phyloP scores from a whole-genome alignment of 2,888 invertebrate species.

The Andrena flavipes region DNA sequence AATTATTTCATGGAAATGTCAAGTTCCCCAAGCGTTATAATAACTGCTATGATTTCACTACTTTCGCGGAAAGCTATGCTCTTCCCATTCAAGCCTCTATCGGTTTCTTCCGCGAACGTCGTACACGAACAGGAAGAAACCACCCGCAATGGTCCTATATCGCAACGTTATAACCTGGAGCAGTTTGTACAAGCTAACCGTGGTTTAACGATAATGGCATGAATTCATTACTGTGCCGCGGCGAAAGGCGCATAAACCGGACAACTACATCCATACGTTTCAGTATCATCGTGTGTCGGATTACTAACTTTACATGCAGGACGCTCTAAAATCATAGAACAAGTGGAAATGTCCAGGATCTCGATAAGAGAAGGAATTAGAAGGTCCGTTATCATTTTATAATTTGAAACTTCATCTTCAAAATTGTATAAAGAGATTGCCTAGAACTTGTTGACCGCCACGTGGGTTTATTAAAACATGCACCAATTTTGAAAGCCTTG shows the following conservation, averaged over 20 bases:
- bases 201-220: constrained; percentile 46
- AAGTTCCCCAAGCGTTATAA: too few relatives aligned
- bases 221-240: constrained; percentile 46
- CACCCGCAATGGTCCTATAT: constrained; percentile 16
- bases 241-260: constrained; percentile 46
- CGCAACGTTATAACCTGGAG: constrained; percentile 31
- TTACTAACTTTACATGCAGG: not conserved
- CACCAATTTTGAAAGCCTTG: too few relatives aligned
- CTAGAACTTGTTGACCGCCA: too few relatives aligned
- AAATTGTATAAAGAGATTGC: too few relatives aligned
- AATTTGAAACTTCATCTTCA: too few relatives aligned
- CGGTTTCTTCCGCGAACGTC: constrained; percentile 1
- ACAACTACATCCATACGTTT: constrained; percentile 31
- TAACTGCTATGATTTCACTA: too few relatives aligned
- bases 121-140: constrained; percentile 42
- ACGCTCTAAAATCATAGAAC: too few relatives aligned
- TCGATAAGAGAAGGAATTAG: too few relatives aligned
- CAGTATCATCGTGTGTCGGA: constrained; percentile 6
- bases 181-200: constrained; percentile 35
- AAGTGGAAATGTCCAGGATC: too few relatives aligned
- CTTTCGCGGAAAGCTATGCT: not conserved
- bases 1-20: too few relatives aligned
- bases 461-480: too few relatives aligned
- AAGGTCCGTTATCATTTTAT: too few relatives aligned
- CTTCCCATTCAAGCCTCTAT: not conserved